These are phyloP conservation scores for Magallana ariakensis DNA, from an alignment of 1,140 invertebrate species.

Conservation along the genomic window DNA sequence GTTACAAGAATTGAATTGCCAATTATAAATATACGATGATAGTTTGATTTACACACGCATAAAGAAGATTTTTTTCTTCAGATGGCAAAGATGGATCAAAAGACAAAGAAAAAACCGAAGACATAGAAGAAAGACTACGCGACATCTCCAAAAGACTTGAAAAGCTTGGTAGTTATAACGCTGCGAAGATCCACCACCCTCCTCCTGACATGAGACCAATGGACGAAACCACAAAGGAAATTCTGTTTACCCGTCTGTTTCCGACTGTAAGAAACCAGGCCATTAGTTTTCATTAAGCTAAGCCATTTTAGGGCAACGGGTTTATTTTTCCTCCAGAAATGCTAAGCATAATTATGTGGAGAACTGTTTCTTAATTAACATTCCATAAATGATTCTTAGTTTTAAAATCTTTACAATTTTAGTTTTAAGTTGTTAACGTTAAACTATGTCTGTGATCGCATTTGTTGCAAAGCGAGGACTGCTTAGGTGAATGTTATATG, in stretches of 20 bases:
- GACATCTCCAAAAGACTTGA: slow-evolving; percentile 36
- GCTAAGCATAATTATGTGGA: too few relatives aligned
- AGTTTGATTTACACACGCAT: too few relatives aligned
- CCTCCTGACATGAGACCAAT: slow-evolving; percentile 33
- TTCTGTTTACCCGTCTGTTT: slow-evolving; percentile 40
- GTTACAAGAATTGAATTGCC: too few relatives aligned
- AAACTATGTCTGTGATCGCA: background rate
- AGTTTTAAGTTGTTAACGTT: background rate
- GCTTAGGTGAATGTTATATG: background rate
- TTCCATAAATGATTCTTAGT: background rate
- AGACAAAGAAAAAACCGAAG: slow-evolving; percentile 28
- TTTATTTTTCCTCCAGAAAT: too few relatives aligned
- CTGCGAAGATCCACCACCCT: background rate
- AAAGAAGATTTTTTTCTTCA: background rate
- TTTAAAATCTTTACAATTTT: background rate
- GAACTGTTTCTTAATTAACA: too few relatives aligned
- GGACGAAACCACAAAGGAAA: slow-evolving; percentile 10
- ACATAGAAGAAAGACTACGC: slow-evolving; percentile 42
- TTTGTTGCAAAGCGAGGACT: background rate
- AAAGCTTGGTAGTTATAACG: slow-evolving; percentile 26
- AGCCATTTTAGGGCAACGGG: background rate
- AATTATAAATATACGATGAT: too few relatives aligned
- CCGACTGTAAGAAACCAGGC: slow-evolving; percentile 35
- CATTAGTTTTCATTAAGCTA: slow-evolving; percentile 36
- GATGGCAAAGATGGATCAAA: background rate